Conservation (phyloP, 2,888 invertebrate species). For the Clitarchus hookeri region DNA sequence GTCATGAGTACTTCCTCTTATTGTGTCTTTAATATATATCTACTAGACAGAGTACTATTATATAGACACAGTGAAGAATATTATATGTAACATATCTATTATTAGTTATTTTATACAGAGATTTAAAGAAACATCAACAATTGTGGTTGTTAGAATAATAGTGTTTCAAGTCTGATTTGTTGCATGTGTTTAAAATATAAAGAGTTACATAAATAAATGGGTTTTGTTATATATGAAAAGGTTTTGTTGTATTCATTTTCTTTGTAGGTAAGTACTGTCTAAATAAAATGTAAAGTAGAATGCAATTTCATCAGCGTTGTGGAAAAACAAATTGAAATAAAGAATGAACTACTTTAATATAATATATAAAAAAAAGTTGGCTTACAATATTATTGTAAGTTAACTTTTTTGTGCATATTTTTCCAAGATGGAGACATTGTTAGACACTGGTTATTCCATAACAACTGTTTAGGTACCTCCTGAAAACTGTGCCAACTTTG, state of each 20-base stretch:
- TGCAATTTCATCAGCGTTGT: too few relatives aligned
- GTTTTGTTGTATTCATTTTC: neutral
- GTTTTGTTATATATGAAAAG: neutral
- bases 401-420: too few relatives aligned
- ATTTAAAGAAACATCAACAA: neutral
- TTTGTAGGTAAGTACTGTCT: neutral
- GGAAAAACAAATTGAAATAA: too few relatives aligned
- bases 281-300: too few relatives aligned
- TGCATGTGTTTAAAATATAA: neutral
- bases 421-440: too few relatives aligned
- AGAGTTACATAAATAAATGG: neutral
- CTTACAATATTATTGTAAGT: too few relatives aligned
- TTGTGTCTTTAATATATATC: neutral
- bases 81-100: constrained; percentile 1
- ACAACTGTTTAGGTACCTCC: too few relatives aligned
- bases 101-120: constrained; percentile 24
- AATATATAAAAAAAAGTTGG: too few relatives aligned
- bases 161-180: constrained; percentile 14
- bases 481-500: too few relatives aligned
- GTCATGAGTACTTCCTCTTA: neutral
- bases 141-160: constrained; percentile 16
- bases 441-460: too few relatives aligned
- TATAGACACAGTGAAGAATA: neutral
- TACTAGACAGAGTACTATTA: neutral
- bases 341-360: too few relatives aligned